Evolutionary conservation across 2,113 vertebrate species (phyloP).

Genomic region (Malaclemys terrapin): DNA sequence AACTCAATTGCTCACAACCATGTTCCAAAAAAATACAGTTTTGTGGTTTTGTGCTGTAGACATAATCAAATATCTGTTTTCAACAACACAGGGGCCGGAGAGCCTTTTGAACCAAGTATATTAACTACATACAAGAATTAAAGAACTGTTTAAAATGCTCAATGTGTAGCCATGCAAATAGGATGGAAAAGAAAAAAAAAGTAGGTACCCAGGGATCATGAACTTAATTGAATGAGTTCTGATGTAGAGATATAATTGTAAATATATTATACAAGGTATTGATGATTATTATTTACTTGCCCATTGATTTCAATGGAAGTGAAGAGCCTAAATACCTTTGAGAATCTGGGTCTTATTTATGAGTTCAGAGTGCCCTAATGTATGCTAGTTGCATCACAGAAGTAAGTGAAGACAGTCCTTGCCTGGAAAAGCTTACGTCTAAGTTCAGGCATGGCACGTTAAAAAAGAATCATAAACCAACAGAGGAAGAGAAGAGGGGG

Average conservation of each 20-base stretch:
- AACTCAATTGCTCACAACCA: background rate
- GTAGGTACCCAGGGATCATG: background rate
- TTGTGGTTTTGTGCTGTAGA: background rate
- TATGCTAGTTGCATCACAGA: background rate
- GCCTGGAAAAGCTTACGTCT: background rate
- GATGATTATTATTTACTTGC: background rate
- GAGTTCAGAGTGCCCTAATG: background rate
- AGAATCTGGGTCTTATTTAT: background rate
- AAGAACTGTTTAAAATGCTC: background rate
- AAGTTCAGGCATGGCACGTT: background rate
- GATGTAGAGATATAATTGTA: background rate
- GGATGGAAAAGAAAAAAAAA: background rate
- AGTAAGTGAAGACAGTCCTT: background rate
- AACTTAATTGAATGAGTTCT: background rate
- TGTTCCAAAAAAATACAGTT: background rate
- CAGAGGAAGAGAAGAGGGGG: background rate
- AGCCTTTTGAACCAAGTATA: background rate
- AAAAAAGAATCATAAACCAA: background rate
- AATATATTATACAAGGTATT: background rate
- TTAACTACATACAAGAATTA: background rate
- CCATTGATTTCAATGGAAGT: background rate
- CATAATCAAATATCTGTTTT: background rate
- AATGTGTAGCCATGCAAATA: background rate
- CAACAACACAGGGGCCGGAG: background rate
- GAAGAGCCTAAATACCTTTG: background rate